Conservation (phyloP, 2,113 vertebrate genomes). For the Nipponia nippon region DNA sequence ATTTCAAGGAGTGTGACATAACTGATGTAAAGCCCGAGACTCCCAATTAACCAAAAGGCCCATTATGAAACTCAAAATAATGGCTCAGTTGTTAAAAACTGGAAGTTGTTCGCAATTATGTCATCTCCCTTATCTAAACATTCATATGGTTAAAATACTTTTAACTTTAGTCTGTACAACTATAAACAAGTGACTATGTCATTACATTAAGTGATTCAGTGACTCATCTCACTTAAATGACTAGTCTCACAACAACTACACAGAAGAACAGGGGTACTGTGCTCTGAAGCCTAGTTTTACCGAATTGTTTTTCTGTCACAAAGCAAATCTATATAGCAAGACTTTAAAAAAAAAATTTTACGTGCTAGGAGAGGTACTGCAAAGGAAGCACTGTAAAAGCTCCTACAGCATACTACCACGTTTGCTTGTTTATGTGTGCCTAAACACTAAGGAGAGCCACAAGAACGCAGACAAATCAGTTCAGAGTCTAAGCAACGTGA, state of each 20-base stretch:
- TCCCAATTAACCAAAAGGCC: neutral
- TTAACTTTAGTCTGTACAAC: neutral
- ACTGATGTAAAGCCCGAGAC: neutral
- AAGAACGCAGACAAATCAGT: neutral
- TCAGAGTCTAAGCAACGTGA: neutral
- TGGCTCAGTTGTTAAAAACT: neutral
- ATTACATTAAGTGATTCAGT: neutral
- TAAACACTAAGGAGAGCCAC: fast-evolving
- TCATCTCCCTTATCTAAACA: neutral
- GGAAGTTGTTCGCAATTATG: neutral
- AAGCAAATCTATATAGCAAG: neutral
- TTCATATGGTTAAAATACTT: neutral
- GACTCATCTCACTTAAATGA: neutral
- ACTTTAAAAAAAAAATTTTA: neutral
- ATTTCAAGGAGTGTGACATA: neutral
- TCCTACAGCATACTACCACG: fast-evolving
- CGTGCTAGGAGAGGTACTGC: neutral
- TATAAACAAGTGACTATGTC: neutral
- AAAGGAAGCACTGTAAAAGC: neutral
- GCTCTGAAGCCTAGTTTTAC: neutral
- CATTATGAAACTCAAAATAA: neutral
- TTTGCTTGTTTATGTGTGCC: neutral
- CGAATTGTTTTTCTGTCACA: neutral
- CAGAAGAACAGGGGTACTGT: neutral
- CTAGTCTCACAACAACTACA: neutral